phyloP scores from a whole-genome alignment of 1,140 invertebrate species.

The Drosophila ironensis region DNA sequence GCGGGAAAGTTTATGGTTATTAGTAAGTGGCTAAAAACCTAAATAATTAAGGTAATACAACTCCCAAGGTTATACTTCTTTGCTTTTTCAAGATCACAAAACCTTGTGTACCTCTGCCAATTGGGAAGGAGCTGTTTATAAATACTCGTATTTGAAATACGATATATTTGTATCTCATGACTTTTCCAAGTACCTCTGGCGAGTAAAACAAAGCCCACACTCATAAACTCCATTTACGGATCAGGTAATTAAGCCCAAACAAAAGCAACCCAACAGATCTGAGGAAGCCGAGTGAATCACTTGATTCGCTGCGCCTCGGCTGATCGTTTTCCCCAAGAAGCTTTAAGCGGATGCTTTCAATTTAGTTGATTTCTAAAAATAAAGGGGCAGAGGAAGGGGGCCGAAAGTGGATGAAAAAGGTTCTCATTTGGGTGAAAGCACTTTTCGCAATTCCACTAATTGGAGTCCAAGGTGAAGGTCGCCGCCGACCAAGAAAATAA shows the following conservation, averaged over 20 bases:
- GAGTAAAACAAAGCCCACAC: background rate
- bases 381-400: background rate
- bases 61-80: too few relatives aligned
- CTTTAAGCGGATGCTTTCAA: slow-evolving; percentile 30
- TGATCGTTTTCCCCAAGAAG: slow-evolving; percentile 13
- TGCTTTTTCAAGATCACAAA: background rate
- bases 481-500: slow-evolving; percentile 35
- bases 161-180: slow-evolving; percentile 10
- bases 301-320: slow-evolving; percentile 18
- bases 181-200: slow-evolving; percentile 1
- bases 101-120: too few relatives aligned
- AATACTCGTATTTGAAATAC: too few relatives aligned
- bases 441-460: slow-evolving; percentile 64
- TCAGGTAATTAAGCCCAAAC: slow-evolving; percentile 26
- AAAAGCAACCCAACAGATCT: background rate
- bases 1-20: too few relatives aligned
- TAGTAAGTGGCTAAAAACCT: too few relatives aligned
- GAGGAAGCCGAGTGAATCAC: slow-evolving; percentile 46
- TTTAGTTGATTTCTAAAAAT: slow-evolving; percentile 35
- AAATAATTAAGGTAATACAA: too few relatives aligned
- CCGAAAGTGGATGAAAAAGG: background rate
- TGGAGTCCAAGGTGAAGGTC: slow-evolving; percentile 76
- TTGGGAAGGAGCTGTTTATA: too few relatives aligned
- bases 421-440: slow-evolving; percentile 68
- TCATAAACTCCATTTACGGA: slow-evolving; percentile 18